Evolutionary conservation across 2,797 vertebrate genomes (phyloP).

Genomic region (Kryptopterus vitreolus): DNA sequence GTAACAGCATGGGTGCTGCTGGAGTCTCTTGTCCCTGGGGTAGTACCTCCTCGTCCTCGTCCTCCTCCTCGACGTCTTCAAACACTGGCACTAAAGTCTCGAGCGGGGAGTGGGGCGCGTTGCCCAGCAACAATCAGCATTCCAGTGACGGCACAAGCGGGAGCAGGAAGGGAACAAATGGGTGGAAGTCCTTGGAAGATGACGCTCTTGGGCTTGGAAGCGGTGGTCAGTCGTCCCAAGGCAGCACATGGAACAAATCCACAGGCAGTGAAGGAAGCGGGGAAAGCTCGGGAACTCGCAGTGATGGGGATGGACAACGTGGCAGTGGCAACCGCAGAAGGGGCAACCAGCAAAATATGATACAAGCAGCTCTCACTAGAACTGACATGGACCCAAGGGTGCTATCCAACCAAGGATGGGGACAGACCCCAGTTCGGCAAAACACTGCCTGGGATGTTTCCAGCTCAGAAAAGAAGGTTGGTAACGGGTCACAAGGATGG

Average conservation of each 20-base stretch:
- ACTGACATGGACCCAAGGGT: conserved; percentile 92
- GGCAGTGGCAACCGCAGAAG: conserved; percentile 79
- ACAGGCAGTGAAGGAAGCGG: conserved; percentile 85
- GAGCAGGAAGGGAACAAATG: conserved; percentile 86
- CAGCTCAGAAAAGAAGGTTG: conserved; percentile 81
- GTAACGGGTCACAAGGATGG: conserved; percentile 86
- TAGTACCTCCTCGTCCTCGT: conserved; percentile 73
- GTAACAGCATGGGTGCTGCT: conserved; percentile 71
- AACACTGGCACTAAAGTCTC: conserved; percentile 78
- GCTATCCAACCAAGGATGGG: conserved; percentile 97
- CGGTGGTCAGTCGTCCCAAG: conserved; percentile 62
- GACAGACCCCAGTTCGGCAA: conserved; percentile 94
- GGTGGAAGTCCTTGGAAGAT: conserved; percentile 92
- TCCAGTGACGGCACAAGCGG: conserved; percentile 74
- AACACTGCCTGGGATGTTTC: conserved; percentile 93
- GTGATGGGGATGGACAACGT: conserved; percentile 70
- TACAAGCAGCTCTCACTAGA: conserved; percentile 74
- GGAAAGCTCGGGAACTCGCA: conserved; percentile 83
- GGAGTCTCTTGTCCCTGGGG: conserved; percentile 87
- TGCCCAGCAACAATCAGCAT: conserved; percentile 79
- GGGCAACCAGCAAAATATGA: conserved; percentile 68
- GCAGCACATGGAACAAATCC: conserved; percentile 71
- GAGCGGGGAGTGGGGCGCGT: conserved; percentile 86
- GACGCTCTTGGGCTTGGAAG: conserved; percentile 80
- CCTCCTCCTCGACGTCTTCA: conserved; percentile 70